Conservation (phyloP, 2,888 invertebrate species). For the Leucozona laternaria region DNA sequence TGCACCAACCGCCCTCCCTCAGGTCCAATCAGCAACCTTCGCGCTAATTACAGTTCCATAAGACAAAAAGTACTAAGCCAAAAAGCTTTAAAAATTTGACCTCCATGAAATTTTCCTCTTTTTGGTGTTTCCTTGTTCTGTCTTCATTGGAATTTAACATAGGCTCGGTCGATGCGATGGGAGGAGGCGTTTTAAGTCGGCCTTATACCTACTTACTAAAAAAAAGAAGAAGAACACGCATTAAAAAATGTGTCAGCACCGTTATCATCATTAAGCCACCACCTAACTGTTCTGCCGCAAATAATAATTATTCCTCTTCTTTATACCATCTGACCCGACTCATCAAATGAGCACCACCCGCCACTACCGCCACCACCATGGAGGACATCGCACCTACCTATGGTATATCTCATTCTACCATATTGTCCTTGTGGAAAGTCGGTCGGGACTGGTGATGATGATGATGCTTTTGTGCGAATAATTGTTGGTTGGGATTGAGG, state of each 20-base stretch:
- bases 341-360: slow-evolving; percentile 39
- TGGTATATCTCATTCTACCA: neutral
- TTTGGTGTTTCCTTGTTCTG: slow-evolving; percentile 12
- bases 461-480: slow-evolving; percentile 57
- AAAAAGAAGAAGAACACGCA: slow-evolving; percentile 48
- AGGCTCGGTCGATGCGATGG: neutral
- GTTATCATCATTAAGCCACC: slow-evolving; percentile 67
- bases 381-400: slow-evolving; percentile 11
- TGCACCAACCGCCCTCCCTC: neutral
- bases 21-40: slow-evolving; percentile 7
- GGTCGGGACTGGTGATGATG: neutral
- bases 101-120: neutral
- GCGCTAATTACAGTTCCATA: slow-evolving; percentile 63
- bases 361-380: neutral
- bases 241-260: slow-evolving; percentile 73
- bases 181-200: slow-evolving; percentile 26
- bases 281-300: slow-evolving; percentile 58
- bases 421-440: slow-evolving; percentile 62
- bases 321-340: neutral
- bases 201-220: neutral
- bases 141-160: slow-evolving; percentile 25
- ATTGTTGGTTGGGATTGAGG: slow-evolving; percentile 5
- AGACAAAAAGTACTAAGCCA: slow-evolving; percentile 45
- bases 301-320: slow-evolving; percentile 48
- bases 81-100: slow-evolving; percentile 56